Base-by-base conservation (phyloP, 2,888 invertebrate species). In the Eupelmus urozonus region DNA sequence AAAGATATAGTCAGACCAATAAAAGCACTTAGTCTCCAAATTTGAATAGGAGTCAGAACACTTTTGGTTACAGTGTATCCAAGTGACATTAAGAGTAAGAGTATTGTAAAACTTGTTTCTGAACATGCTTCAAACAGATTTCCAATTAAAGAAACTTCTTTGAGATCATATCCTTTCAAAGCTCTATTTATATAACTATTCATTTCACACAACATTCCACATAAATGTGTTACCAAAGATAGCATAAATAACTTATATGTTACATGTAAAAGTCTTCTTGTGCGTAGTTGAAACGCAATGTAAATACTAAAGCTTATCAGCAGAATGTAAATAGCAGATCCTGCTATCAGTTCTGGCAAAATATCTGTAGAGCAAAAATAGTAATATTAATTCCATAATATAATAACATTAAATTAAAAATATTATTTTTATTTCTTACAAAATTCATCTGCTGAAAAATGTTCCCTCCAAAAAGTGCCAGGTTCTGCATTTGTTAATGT, bases 401-500 rank as follows among this genome's bases (percentile, higher is more conserved):
- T 34, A 3, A 34, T 34, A 34, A 34, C 3, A 34, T 5, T 34
- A 34, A 34, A 57, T 42, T 0, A 20, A 29, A 63, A 7, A 65
- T 49, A 59, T 55, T 11, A 29, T 2, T 69, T 60, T 69, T 74
- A 74, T 86, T 77, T 92, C 95, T 94, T 92, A 96, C 97, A 97
- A 90, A 97, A 97, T 90, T 98, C 97, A 89, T 98, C 98, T 9
- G 97, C 97, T 0, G 97, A 97, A 87, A 97, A 97, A 86, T 98
- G 97, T 86, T 95, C 94, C 84, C 94, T 94, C 95, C 96, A 96
- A 84, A 95, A 94, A 84, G 95, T 95, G 0, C 94, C 94, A 0
- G 93, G 92, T 0, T 93, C 92, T 0, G 96, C 97, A 88, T 98
- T 98, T 0, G 97, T 97, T 96, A 98, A 95, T 75, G 94, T 91